phyloP scores from a whole-genome alignment of 2,113 vertebrate species.

The Rhabdomys dilectus region DNA sequence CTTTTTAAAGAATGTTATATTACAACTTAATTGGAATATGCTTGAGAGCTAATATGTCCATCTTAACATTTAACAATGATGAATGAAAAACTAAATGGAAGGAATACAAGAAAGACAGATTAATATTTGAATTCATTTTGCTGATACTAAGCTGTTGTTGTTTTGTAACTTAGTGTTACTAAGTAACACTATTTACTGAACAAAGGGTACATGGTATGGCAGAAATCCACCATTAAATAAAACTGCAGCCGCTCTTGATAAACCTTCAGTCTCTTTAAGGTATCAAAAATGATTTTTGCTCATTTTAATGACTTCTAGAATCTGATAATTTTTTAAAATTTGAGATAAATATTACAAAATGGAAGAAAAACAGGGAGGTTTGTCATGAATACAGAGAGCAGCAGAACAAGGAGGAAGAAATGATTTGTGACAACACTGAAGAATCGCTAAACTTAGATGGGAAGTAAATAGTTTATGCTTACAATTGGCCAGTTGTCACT shows the following conservation, averaged over 20 bases:
- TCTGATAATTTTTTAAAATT: neutral
- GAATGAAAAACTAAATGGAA: neutral
- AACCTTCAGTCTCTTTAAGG: neutral
- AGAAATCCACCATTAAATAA: neutral
- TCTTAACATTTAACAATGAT: neutral
- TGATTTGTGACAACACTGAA: neutral
- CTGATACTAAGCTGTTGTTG: neutral
- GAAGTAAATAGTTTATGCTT: neutral
- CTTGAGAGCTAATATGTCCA: neutral
- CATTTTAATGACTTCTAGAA: neutral
- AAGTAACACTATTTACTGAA: neutral
- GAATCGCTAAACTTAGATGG: neutral
- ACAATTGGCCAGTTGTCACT: neutral
- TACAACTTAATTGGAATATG: neutral
- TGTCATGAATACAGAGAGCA: neutral
- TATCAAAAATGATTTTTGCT: neutral
- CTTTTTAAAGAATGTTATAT: neutral
- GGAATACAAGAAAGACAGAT: neutral
- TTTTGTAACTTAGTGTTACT: neutral
- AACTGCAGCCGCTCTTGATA: neutral
- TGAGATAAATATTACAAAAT: neutral
- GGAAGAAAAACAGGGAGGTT: neutral
- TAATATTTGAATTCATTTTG: neutral
- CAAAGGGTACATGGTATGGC: too few relatives aligned
- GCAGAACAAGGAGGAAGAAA: neutral